Evolutionary conservation across 2,797 vertebrate genomes (phyloP), one percentile per base, ranked within the genome.

Genomic region (Momotus momota): DNA sequence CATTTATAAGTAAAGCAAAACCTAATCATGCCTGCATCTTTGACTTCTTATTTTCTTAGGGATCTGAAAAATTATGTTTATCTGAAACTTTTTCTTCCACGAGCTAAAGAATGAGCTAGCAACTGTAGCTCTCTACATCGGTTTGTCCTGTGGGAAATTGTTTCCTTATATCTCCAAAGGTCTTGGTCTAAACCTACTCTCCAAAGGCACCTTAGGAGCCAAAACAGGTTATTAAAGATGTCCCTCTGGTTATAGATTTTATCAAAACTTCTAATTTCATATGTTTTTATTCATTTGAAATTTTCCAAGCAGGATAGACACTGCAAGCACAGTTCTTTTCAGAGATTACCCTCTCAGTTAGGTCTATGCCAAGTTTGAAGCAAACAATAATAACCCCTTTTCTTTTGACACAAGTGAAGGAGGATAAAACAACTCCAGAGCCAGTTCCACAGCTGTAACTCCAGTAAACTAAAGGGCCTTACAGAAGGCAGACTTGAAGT

Each of bases 141-240:
- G 0, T 67, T 91, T 90, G 73, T 86, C 90, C 70, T 57, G 33
- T 67, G 80, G 77, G 88, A 92, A 96, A 74, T 64, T 64, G 33
- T 75, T 88, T 89, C 35, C 19, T 26, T 43, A 3, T 62, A 38
- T 94, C 92, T 91, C 80, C 55, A 43, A 79, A 84, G 52, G 48
- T 75, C 51, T 93, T 94, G 55, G 35, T 91, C 61, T 90, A 88
- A 84, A 74, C 10, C 35, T 84, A 9, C 25, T 86, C 94, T 64
- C 58, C 45, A 67, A 77, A 81, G 85, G 62, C 23, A 66, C 33
- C 51, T 86, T 86, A 81, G 21, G 40, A 90, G 29, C 23, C 48
- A 88, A 93, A 90, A n/a, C 41, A 88, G 51, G 13, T 86, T 77
- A 61, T 93, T 94, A 88, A 45, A 90, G 38, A 66, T 80, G 77